Base-by-base conservation (phyloP, 2,113 vertebrate species). In the Antechinus stuartii region DNA sequence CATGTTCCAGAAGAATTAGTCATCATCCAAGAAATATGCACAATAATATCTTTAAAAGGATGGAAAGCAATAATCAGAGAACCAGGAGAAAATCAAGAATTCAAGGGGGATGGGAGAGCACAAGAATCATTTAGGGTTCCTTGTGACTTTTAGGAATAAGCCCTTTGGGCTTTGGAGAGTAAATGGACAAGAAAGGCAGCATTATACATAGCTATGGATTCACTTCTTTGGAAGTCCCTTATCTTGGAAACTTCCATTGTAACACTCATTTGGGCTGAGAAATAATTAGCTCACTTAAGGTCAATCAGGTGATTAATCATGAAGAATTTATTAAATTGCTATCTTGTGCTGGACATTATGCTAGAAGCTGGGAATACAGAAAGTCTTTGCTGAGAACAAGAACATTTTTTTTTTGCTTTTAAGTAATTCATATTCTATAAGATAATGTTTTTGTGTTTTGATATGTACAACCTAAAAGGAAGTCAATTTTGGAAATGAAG, bases 141-240 rank as follows among this genome's bases (percentile, higher is more conserved):
- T 30, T 76, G 35, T 76, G 35, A 16, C 61, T 76, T 76, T 9
- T n/a, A 76, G 61, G 35, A 76, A 19, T 76, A n/a, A 76, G 35
- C 35, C 35, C 14, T n/a, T 6, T 16, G 14, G 14, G 35, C 0
- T 76, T n/a, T 1, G 6, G 35, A 11, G 1, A 12, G 4, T 4
- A 76, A n/a, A n/a, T 68, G 14, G 35, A 5, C 16, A n/a, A 76
- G 35, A 4, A 19, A 76, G 61, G 30, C 1, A n/a, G 6, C 30
- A 19, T 76, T 76, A 76, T n/a, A 7, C 35, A n/a, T 7, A 19
- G 12, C 0, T n/a, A 14, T 76, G 35, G n/a, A 0, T 19, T 76
- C 30, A 35, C 19, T 76, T 76, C 1, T n/a, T 76, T n/a, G 14
- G 12, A n/a, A 5, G 0, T 19, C 16, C 35, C 14, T 76, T 35